phyloP scores from a whole-genome alignment of 2,888 invertebrate species.

The Pocota personata region DNA sequence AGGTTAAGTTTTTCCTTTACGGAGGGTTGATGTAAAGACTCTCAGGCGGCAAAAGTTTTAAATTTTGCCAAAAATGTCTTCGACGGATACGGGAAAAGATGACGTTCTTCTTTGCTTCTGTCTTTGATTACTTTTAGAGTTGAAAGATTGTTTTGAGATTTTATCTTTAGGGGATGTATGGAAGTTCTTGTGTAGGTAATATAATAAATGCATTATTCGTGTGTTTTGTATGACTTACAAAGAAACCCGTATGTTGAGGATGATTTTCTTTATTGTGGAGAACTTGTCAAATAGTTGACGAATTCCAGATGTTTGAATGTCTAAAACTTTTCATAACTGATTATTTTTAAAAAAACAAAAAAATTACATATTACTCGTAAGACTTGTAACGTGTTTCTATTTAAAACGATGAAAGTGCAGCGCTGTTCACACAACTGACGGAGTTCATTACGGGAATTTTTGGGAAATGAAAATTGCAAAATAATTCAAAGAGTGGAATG shows the following conservation, averaged over 20 bases:
- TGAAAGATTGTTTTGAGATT: background rate
- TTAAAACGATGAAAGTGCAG: too few species aligned
- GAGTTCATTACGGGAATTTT: too few species aligned
- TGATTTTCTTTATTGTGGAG: background rate
- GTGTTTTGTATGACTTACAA: background rate
- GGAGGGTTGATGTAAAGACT: background rate
- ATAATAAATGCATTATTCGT: background rate
- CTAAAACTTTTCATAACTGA: too few species aligned
- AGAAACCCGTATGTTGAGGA: background rate
- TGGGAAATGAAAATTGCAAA: too few species aligned
- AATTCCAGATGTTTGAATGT: too few species aligned
- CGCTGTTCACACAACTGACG: too few species aligned
- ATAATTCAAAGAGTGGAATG: too few species aligned
- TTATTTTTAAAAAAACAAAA: too few species aligned
- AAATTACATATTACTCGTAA: too few species aligned
- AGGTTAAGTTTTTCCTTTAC: constrained; percentile 15
- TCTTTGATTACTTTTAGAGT: background rate
- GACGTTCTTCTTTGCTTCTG: background rate
- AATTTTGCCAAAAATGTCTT: background rate
- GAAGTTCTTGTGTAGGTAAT: background rate
- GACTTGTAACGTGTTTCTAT: too few species aligned
- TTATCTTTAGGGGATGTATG: background rate
- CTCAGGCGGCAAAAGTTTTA: background rate
- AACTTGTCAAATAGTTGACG: background rate
- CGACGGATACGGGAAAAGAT: background rate